Base-by-base conservation (phyloP, 2,888 invertebrate species). In the Hipparchia semele region DNA sequence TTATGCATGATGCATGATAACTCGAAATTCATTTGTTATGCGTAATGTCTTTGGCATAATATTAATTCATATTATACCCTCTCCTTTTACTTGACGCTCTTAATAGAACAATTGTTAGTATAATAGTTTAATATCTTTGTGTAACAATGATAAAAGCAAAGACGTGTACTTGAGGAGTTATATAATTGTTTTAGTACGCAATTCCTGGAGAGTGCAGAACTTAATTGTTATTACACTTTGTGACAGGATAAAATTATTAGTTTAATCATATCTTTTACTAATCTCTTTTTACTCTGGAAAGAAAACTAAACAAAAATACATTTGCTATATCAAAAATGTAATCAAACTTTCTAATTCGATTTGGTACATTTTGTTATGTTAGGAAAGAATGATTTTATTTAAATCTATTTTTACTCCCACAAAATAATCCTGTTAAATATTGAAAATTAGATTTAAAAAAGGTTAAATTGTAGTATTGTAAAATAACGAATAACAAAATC, bases 121-220 rank as follows among this genome's bases (percentile, higher is more conserved):
- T 39, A 39, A 23, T 23, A 23, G 23, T 23, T 23, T 23, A 23
- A 23, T 23, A 23, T 23, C 23, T 39, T 39, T 39, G 39, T 39
- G 5, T 39, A 39, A 61, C 39, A 61, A 45, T 46, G 61, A 45
- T 61, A 45, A 61, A 61, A 61, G 61, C 61, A 61, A n/a, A 61
- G 3, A 6, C 61, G 45, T 61, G 61, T 61, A 46, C 13, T 7
- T 45, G 45, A 46, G 45, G 46, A 3, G 4, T 60, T 39, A 45
- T 61, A 45, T 61, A 45, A 46, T 46, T 61, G 46, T 45, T 61
- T 46, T 45, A 46, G 6, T n/a, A 39, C 45, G 46, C 6, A 46
- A 6, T 49, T 49, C 49, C 5, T 53, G 53, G 12, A 53, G 12
- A 53, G 5, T 53, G 12, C 0, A 53, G 3, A 12, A 53, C 10